A percentile compares a stretch with the other conserved stretches of the same genome.
These are phyloP conservation scores for Rhynchonycteris naso DNA, from an alignment of 2,797 vertebrate genomes.

Conservation along the genomic window DNA sequence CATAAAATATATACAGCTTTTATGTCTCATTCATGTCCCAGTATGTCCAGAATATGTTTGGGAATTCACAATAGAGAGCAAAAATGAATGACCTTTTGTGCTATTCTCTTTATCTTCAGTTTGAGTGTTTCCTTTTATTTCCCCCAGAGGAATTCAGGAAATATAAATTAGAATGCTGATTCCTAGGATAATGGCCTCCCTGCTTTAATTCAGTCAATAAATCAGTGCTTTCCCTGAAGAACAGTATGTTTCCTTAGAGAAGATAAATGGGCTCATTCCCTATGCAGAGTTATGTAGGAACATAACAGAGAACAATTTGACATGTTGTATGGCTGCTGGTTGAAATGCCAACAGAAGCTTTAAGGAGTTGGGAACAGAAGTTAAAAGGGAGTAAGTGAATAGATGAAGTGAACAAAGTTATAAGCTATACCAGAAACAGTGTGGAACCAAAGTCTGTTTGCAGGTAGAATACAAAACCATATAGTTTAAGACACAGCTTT, in stretches of 20 bases:
- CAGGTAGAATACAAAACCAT: neutral
- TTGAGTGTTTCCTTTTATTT: slow-evolving; percentile 11
- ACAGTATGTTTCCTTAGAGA: neutral
- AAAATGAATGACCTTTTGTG: slow-evolving; percentile 12
- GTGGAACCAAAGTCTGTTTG: neutral
- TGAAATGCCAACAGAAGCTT: slow-evolving; percentile 31
- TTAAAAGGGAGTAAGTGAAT: neutral
- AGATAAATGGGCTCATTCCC: neutral
- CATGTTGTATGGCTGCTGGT: neutral
- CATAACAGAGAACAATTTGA: neutral
- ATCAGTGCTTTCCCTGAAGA: slow-evolving; percentile 22
- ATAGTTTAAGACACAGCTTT: neutral
- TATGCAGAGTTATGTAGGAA: neutral
- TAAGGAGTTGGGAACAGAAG: neutral
- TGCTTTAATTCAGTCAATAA: neutral
- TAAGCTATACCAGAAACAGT: neutral
- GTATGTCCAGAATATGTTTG: neutral
- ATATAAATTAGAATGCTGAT: slow-evolving; percentile 7
- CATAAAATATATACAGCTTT: slow-evolving; percentile 14
- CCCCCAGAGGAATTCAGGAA: neutral
- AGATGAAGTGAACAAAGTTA: neutral
- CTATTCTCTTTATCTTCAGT: neutral
- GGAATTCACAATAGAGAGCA: neutral
- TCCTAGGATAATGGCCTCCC: neutral
- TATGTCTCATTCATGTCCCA: neutral